Evolutionary conservation across 2,888 invertebrate species (phyloP), one percentile per base, ranked within the genome.

Genomic region (Aleiodes leptofemur): DNA sequence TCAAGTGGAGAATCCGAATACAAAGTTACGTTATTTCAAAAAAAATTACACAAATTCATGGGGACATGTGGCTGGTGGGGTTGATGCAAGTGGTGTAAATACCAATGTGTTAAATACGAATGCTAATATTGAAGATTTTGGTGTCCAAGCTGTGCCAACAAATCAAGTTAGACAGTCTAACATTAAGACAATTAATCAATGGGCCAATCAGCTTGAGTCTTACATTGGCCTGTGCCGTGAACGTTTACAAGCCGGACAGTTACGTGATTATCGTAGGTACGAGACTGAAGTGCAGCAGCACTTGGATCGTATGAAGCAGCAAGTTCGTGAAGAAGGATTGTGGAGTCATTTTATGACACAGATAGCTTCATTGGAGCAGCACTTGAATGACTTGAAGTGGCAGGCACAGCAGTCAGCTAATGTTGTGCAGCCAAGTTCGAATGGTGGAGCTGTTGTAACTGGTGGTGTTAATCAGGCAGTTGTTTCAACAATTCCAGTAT

Each of bases 51-150:
- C 78, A 11, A 51, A 77, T 31, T 77, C 73, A 16, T 82, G 73
- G 76, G 78, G 72, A 34, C 79, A 77, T n/a, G 76, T 76, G 59
- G 76, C 68, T 34, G 79, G 78, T 5, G 51, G 43, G 16, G 43
- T 11, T 50, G 34, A 38, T 53, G 51, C 31, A 6, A 55, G 23
- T 51, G 16, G 57, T 34, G 9, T 48, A 5, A 51, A 16, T 51
- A 53, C n/a, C 11, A 31, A 51, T 51, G n/a, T 68, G 8, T 29
- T 68, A 5, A 13, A 16, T 5, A 66, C 23, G 0, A 50, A 68
- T 11, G 64, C 16, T 16, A 82, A 81, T 14, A 73, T 84, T 4
- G 85, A 85, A 76, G 83, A 85, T 69, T 79, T 85, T n/a, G 78
- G 82, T 29, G 79, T 79, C 16, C 77, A 79, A 0, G 71, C 73